These are phyloP conservation scores for Aramus guarauna DNA, from an alignment of 2,113 vertebrate species.

Conservation along the genomic window DNA sequence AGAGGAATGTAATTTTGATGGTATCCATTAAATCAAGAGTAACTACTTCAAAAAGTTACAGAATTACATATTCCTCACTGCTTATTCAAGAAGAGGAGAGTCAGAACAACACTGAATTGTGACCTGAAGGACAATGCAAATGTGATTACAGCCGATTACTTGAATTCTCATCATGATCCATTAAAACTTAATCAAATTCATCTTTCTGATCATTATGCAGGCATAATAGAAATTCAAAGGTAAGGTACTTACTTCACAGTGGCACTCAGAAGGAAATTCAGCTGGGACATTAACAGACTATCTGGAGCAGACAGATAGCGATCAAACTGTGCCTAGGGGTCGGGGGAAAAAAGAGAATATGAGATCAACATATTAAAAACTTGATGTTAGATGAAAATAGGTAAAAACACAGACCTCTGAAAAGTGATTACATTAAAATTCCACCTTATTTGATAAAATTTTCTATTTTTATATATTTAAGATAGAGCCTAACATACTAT, in stretches of 20 bases:
- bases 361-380: neutral
- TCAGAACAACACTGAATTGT: neutral
- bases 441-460: neutral
- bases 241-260: constrained; percentile 89
- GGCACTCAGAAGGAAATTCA: constrained; percentile 94
- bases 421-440: neutral
- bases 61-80: neutral
- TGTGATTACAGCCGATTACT: neutral
- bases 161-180: neutral
- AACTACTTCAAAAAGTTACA: neutral
- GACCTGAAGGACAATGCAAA: neutral
- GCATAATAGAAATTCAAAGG: neutral
- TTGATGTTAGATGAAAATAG: neutral
- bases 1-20: neutral
- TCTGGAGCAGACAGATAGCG: constrained; percentile 93
- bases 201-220: neutral
- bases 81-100: neutral
- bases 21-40: neutral
- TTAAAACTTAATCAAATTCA: neutral
- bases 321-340: constrained; percentile 90
- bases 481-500: neutral
- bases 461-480: neutral
- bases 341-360: neutral
- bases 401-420: neutral
- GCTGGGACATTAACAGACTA: constrained; percentile 89